A percentile compares a stretch with the other conserved stretches of the same genome.
phyloP scores from a whole-genome alignment of 2,797 vertebrate species.

The Rachycentron canadum region DNA sequence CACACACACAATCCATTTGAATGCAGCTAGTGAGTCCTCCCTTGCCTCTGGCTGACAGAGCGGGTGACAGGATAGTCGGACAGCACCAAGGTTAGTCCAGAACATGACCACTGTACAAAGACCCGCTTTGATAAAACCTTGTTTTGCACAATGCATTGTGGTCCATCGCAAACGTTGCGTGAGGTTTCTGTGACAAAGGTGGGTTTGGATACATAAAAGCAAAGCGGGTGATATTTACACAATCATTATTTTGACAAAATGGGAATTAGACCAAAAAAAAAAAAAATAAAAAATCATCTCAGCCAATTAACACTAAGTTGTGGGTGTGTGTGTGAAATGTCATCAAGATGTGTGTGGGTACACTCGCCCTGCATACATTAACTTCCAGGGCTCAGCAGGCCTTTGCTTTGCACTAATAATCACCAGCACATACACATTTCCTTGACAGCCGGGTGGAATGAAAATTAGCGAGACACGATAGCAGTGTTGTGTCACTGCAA shows the following conservation, averaged over 20 bases:
- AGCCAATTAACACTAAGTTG: slow-evolving; percentile 58
- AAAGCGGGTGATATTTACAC: not conserved
- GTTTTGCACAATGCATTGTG: slow-evolving; percentile 36
- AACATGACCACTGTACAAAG: slow-evolving; percentile 61
- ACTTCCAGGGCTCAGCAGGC: slow-evolving; percentile 36
- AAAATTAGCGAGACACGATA: slow-evolving; percentile 26
- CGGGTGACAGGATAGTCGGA: slow-evolving; percentile 65
- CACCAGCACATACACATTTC: slow-evolving; percentile 29
- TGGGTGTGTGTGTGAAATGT: slow-evolving; percentile 32
- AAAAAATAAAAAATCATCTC: slow-evolving; percentile 20
- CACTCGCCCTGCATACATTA: slow-evolving; percentile 42
- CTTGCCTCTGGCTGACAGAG: slow-evolving; percentile 66
- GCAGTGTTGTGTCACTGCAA: slow-evolving; percentile 31
- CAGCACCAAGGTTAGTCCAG: slow-evolving; percentile 64
- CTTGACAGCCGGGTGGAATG: slow-evolving; percentile 27
- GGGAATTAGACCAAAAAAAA: slow-evolving; percentile 6
- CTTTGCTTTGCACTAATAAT: slow-evolving; percentile 39
- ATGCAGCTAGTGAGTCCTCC: slow-evolving; percentile 64
- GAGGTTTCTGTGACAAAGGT: not conserved
- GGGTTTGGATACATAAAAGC: not conserved
- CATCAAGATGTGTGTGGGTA: slow-evolving; percentile 19
- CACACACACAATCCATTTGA: slow-evolving; percentile 46
- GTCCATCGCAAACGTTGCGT: not conserved
- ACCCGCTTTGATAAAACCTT: slow-evolving; percentile 49
- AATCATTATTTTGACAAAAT: slow-evolving; percentile 2